A percentile compares a stretch with the other conserved stretches of the same genome.
Conservation (phyloP, 2,113 vertebrate species). For the Eolophus roseicapilla region DNA sequence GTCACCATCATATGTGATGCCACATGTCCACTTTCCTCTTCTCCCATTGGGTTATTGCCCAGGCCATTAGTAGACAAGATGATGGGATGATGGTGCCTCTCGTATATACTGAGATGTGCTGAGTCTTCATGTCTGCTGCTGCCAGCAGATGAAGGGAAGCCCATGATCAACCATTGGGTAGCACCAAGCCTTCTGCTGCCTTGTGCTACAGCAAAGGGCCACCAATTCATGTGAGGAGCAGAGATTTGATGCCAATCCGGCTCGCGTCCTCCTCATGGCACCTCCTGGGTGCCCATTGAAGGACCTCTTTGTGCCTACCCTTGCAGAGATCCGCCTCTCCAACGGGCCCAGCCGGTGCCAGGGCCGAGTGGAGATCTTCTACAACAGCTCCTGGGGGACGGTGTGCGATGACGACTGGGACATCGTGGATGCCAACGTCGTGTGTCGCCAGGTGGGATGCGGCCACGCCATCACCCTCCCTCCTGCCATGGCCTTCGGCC, state of each 20-base stretch:
- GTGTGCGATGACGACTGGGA: constrained; percentile 98
- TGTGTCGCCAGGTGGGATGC: constrained; percentile 90
- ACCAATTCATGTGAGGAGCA: not conserved
- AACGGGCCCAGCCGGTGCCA: constrained; percentile 86
- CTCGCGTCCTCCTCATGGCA: rapidly evolving
- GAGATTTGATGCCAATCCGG: not conserved
- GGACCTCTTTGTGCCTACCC: not conserved
- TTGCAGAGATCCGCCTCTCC: constrained; percentile 83
- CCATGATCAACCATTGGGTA: not conserved
- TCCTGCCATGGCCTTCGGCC: constrained; percentile 83
- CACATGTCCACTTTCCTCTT: rapidly evolving
- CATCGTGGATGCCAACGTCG: constrained; percentile 91
- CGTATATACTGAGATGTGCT: not conserved
- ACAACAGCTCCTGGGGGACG: constrained; percentile 87
- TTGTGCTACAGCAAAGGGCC: not conserved
- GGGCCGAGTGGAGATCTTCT: constrained; percentile 88
- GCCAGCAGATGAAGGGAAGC: not conserved
- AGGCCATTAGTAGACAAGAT: not conserved
- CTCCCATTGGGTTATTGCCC: not conserved
- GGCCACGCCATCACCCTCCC: constrained; percentile 81
- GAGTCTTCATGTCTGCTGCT: not conserved
- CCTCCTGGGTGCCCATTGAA: not conserved
- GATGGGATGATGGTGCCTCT: not conserved
- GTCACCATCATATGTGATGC: not conserved
- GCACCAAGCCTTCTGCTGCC: not conserved